phyloP scores from a whole-genome alignment of 2,888 invertebrate genomes.

The Eudemis profundana region DNA sequence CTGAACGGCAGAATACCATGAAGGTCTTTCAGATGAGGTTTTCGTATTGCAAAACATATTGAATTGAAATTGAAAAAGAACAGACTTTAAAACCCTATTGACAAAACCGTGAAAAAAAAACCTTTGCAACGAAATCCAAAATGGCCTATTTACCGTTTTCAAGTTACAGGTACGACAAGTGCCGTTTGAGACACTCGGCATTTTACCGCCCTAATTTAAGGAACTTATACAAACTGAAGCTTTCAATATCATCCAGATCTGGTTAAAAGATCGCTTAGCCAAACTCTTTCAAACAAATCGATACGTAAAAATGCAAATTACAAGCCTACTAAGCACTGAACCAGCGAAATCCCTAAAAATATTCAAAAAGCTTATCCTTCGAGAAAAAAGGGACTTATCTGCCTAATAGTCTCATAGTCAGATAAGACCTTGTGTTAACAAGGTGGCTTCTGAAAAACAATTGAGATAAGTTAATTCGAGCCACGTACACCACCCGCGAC shows the following conservation, averaged over 20 bases:
- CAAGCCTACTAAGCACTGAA: constrained; percentile 22
- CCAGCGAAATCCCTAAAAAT: constrained; percentile 36
- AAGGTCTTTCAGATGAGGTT: too few relatives aligned
- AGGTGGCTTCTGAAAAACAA: constrained; percentile 45
- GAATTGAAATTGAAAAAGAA: too few relatives aligned
- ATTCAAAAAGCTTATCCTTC: constrained; percentile 7
- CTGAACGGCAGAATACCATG: too few relatives aligned
- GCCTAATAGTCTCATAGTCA: background rate
- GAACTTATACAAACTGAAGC: too few relatives aligned
- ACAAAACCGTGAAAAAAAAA: too few relatives aligned
- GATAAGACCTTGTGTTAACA: constrained; percentile 9
- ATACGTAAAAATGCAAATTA: constrained; percentile 37
- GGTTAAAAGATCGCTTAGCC: constrained; percentile 5
- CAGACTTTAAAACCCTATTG: too few relatives aligned
- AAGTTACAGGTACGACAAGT: too few relatives aligned
- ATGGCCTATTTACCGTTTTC: too few relatives aligned
- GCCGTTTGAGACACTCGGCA: too few relatives aligned
- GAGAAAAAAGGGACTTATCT: background rate
- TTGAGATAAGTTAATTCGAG: constrained; percentile 58
- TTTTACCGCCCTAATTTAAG: too few relatives aligned
- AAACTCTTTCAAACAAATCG: constrained; percentile 19
- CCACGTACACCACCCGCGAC: constrained; percentile 62
- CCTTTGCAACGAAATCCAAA: too few relatives aligned
- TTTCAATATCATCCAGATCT: background rate
- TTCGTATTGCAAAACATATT: too few relatives aligned